A percentile compares a stretch with the other conserved stretches of the same genome.
These are phyloP conservation scores for Tricholaema leucomelas DNA, from an alignment of 2,113 vertebrate species.

Conservation along the genomic window DNA sequence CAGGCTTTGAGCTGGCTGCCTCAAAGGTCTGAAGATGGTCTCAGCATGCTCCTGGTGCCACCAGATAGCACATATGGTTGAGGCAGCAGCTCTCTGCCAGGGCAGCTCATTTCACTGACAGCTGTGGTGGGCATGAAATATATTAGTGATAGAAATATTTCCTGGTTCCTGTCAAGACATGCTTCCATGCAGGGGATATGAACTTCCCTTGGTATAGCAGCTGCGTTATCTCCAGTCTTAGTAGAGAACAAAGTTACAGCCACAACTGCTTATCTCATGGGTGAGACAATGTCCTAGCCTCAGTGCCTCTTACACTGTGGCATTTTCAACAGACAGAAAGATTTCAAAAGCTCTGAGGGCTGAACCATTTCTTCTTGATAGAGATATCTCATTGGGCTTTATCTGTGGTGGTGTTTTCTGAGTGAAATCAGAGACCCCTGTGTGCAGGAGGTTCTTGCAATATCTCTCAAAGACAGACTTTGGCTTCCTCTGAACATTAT, in stretches of 20 bases:
- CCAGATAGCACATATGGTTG: accelerated
- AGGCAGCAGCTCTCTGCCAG: neutral
- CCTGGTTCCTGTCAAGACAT: neutral
- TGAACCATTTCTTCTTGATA: neutral
- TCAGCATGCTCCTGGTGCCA: neutral
- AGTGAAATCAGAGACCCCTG: neutral
- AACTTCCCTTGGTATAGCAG: neutral
- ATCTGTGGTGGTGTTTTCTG: neutral
- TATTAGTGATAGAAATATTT: neutral
- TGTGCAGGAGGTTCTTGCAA: neutral
- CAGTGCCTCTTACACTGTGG: neutral
- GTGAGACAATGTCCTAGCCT: neutral
- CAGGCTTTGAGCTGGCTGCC: neutral
- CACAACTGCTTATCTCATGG: neutral
- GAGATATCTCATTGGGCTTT: neutral
- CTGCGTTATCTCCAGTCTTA: neutral
- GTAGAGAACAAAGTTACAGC: neutral
- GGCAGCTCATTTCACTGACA: neutral
- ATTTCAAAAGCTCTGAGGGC: neutral
- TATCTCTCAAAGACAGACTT: neutral
- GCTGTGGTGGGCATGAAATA: neutral
- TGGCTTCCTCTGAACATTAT: neutral
- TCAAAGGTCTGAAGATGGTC: neutral
- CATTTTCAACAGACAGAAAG: neutral
- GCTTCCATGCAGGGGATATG: neutral